phyloP scores from a whole-genome alignment of 2,113 vertebrate genomes.

The Delphinapterus leucas region DNA sequence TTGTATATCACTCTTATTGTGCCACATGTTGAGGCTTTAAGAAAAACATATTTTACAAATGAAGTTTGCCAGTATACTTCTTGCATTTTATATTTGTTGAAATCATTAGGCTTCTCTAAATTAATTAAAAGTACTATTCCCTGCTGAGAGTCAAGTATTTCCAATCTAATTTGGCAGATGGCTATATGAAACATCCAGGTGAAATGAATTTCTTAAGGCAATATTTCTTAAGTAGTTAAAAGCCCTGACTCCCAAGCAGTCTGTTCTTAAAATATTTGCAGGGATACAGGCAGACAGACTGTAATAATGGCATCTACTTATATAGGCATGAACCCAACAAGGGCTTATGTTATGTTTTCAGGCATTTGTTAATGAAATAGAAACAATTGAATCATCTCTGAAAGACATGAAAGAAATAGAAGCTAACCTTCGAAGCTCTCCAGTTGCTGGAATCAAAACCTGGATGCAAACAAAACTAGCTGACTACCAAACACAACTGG shows the following conservation, averaged over 20 bases:
- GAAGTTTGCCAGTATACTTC: background rate
- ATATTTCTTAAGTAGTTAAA: conserved; percentile 5
- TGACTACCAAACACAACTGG: conserved; percentile 87
- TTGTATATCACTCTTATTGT: background rate
- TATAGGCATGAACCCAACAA: background rate
- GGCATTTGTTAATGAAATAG: conserved; percentile 87
- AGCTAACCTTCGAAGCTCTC: conserved; percentile 81
- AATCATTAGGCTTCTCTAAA: conserved; percentile 34
- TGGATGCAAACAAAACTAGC: conserved; percentile 87
- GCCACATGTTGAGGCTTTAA: background rate
- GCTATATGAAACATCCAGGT: background rate
- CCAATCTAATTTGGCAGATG: conserved; percentile 37
- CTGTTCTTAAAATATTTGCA: background rate
- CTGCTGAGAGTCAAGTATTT: conserved; percentile 26
- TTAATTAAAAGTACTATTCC: conserved; percentile 39
- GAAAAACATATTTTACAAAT: background rate
- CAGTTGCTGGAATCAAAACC: conserved; percentile 82
- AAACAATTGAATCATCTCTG: conserved; percentile 87
- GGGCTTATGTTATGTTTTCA: conserved; percentile 75
- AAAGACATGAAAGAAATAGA: conserved; percentile 92
- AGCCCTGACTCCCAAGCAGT: background rate
- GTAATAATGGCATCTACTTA: background rate
- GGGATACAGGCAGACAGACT: background rate
- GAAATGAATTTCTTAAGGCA: conserved; percentile 23
- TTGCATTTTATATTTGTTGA: background rate